Evolutionary conservation across 2,797 vertebrate genomes (phyloP).

Genomic region (Lithobates pipiens): DNA sequence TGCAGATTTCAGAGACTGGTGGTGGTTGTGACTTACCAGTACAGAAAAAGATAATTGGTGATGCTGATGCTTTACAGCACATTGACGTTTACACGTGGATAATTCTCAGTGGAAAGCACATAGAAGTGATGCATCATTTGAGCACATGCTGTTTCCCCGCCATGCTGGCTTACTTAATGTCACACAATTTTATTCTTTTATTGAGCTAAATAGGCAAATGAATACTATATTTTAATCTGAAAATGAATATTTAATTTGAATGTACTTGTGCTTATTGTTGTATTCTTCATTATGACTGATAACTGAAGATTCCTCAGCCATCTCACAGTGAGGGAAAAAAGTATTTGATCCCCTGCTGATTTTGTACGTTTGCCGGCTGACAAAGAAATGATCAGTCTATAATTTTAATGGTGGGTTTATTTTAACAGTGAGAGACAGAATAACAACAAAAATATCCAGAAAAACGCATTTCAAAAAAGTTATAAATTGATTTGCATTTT

Average conservation of each 20-base stretch:
- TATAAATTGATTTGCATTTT: too few relatives aligned
- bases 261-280: neutral
- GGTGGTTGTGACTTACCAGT: neutral
- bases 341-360: too few relatives aligned
- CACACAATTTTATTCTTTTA: neutral
- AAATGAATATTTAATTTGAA: conserved; percentile 22
- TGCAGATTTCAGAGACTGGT: too few relatives aligned
- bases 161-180: conserved; percentile 3
- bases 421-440: too few relatives aligned
- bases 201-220: neutral
- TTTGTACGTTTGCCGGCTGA: too few relatives aligned
- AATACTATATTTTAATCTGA: neutral
- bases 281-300: neutral
- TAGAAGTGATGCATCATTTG: neutral
- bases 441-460: too few relatives aligned
- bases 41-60: neutral
- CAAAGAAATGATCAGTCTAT: too few relatives aligned
- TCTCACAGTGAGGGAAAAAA: too few relatives aligned
- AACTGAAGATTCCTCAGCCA: neutral
- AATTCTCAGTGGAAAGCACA: neutral
- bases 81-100: conserved; percentile 5
- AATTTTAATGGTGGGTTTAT: too few relatives aligned
- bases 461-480: too few relatives aligned
- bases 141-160: neutral
- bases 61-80: neutral